Evolutionary conservation across 1,140 invertebrate genomes (phyloP).

Genomic region (Drosophila ironensis): DNA sequence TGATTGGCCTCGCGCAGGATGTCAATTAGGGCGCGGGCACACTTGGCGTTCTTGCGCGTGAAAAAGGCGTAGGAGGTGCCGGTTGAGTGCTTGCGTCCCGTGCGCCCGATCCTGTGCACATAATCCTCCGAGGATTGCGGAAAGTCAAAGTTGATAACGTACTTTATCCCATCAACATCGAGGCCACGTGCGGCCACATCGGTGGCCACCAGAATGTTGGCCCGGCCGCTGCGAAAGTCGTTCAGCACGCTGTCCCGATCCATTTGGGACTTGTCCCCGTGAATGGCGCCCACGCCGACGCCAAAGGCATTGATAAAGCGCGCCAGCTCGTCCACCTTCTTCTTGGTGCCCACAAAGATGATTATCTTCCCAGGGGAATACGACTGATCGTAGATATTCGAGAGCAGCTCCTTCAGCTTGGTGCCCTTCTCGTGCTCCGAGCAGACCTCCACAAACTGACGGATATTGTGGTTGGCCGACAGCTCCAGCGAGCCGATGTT

Average conservation of each 20-base stretch:
- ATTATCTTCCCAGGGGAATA: conserved; percentile 95
- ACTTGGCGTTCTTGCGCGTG: conserved; percentile 66
- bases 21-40: conserved; percentile 94
- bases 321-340: conserved; percentile 96
- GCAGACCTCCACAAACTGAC: conserved; percentile 96
- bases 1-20: conserved; percentile 95
- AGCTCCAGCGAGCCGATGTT: conserved; percentile 96
- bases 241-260: conserved; percentile 96
- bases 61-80: conserved; percentile 75
- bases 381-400: conserved; percentile 92
- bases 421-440: conserved; percentile 92
- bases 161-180: conserved; percentile 99
- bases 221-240: conserved; percentile 95
- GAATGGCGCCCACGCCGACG: conserved; percentile 90
- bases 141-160: conserved; percentile 99
- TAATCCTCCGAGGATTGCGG: conserved; percentile 99
- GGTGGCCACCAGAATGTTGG: conserved; percentile 96
- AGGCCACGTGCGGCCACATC: conserved; percentile 97
- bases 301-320: conserved; percentile 94
- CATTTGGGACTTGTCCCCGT: conserved; percentile 94
- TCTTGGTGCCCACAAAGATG: conserved; percentile 98
- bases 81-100: conserved; percentile 86
- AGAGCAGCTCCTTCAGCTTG: conserved; percentile 91
- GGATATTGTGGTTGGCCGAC: conserved; percentile 97
- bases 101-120: conserved; percentile 98